These are phyloP conservation scores for Apodemia zela DNA, from an alignment of 2,888 invertebrate genomes.

Conservation along the genomic window DNA sequence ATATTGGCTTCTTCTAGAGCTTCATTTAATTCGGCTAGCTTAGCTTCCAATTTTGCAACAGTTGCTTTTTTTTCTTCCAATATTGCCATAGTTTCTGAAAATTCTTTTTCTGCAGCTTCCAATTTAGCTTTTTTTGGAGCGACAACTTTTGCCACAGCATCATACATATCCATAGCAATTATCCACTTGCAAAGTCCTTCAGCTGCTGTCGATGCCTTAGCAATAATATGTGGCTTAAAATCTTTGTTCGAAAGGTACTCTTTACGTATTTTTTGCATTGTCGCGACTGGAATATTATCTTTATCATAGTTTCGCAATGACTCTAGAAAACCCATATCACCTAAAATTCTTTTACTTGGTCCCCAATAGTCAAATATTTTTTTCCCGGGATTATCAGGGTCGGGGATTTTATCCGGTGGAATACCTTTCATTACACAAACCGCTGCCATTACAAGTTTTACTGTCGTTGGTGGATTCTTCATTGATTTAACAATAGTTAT, in stretches of 20 bases:
- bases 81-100: constrained; percentile 90
- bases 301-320: constrained; percentile 89
- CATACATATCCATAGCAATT: constrained; percentile 93
- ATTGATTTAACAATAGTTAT: constrained; percentile 93
- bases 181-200: constrained; percentile 96
- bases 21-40: constrained; percentile 85
- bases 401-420: constrained; percentile 87
- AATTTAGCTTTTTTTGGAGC: constrained; percentile 93
- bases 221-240: constrained; percentile 89
- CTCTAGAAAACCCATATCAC: constrained; percentile 90
- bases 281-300: constrained; percentile 87
- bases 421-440: constrained; percentile 93
- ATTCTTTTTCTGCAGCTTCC: constrained; percentile 89
- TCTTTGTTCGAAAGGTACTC: constrained; percentile 88
- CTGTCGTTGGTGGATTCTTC: constrained; percentile 91
- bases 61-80: constrained; percentile 90
- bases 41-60: constrained; percentile 87
- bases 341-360: constrained; percentile 89
- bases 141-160: constrained; percentile 89
- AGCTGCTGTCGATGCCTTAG: constrained; percentile 95
- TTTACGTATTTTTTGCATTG: constrained; percentile 87
- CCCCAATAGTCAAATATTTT: constrained; percentile 91
- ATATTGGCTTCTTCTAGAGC: constrained; percentile 83
- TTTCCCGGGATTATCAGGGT: constrained; percentile 83
- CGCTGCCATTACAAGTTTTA: constrained; percentile 93